A percentile compares a stretch with the other conserved stretches of the same genome.
These are phyloP conservation scores for Chionoecetes opilio DNA, from an alignment of 1,140 invertebrate genomes.

Conservation along the genomic window DNA sequence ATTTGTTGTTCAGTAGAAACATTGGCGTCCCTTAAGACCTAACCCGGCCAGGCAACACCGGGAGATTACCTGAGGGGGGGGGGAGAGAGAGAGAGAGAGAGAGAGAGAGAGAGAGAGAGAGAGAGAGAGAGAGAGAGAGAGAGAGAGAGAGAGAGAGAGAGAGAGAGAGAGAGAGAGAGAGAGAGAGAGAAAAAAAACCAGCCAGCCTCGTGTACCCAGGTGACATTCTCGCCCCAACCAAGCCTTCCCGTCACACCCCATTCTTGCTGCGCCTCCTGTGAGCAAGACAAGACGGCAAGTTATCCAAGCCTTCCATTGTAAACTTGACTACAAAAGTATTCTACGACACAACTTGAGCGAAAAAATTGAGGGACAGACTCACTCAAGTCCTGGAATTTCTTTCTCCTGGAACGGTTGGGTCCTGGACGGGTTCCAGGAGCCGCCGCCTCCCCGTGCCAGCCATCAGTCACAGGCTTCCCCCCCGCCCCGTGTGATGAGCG, in stretches of 20 bases:
- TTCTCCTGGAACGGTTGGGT: background rate
- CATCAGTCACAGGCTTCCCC: background rate
- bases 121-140: background rate
- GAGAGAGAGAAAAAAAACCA: background rate
- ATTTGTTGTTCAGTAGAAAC: conserved; percentile 4
- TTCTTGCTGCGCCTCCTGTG: background rate
- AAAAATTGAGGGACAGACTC: background rate
- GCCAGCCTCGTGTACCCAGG: background rate
- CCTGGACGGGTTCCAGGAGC: background rate
- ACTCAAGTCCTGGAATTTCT: conserved; percentile 2
- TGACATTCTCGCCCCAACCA: background rate
- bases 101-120: background rate
- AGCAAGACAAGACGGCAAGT: background rate
- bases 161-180: background rate
- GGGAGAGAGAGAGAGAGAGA: background rate
- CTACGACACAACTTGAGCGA: background rate
- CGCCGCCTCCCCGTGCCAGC: conserved; percentile 18
- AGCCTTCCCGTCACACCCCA: background rate
- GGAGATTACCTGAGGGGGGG: background rate
- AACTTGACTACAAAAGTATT: background rate
- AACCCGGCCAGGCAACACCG: background rate
- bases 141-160: background rate
- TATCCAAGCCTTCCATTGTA: background rate
- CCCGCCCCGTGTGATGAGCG: background rate
- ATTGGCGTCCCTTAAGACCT: background rate